These are phyloP conservation scores for Oreortyx pictus DNA, from an alignment of 2,797 vertebrate species.

Conservation along the genomic window DNA sequence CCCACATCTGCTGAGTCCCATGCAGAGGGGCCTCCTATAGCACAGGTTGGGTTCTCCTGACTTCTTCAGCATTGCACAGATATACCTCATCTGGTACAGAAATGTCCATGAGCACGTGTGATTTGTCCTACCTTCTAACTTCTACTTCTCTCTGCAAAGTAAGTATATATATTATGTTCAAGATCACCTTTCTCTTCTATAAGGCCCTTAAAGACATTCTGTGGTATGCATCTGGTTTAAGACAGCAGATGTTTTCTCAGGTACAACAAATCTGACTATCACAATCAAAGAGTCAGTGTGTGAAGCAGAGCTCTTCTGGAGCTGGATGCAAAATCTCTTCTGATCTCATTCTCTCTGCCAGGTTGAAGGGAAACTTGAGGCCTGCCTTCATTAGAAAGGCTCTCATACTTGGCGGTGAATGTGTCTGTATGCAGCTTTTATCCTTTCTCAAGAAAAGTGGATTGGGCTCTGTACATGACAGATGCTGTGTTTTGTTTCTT, in stretches of 20 bases:
- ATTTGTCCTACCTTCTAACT: background rate
- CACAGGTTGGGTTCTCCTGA: background rate
- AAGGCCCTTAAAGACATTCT: background rate
- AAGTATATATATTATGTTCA: background rate
- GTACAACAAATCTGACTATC: background rate
- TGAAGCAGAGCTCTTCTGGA: background rate
- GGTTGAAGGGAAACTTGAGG: background rate
- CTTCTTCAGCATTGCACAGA: background rate
- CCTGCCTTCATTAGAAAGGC: background rate
- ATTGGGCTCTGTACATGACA: background rate
- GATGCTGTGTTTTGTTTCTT: background rate
- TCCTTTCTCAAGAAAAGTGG: background rate
- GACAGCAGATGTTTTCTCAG: background rate
- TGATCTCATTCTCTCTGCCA: background rate
- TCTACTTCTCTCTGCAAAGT: background rate
- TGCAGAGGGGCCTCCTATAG: background rate
- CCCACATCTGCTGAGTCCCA: background rate
- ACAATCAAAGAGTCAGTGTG: background rate
- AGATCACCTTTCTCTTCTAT: background rate
- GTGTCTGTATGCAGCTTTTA: background rate
- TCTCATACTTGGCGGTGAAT: background rate
- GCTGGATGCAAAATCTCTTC: background rate
- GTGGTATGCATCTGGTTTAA: background rate
- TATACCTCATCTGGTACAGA: background rate
- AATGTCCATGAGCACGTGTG: background rate